Base-by-base conservation (phyloP, 2,888 invertebrate genomes). In the Drosophila formosana region DNA sequence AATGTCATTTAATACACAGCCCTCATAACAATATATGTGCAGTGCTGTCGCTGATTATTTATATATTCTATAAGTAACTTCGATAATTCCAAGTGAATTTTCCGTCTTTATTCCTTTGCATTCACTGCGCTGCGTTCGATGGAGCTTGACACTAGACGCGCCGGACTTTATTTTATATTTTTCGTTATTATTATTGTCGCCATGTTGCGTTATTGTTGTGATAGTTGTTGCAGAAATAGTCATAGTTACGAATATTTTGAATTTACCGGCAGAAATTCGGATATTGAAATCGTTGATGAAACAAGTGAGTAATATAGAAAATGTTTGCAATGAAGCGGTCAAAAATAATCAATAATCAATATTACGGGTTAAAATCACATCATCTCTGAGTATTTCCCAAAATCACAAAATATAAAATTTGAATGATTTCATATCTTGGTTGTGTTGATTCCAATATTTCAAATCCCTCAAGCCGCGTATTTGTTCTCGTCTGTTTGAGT, bases 291-390 rank as follows among this genome's bases (percentile, higher is more conserved):
- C 11, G 3, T 3, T 2, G 30, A 34, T 2, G 30, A 34, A 13
- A 9, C 43, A 51, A 25, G 71, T 71, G 50, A 56, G 70, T 9
- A 3, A 18, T 18, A 32, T 7, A 32, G 7, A 32, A 9, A 9
- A 32, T 9, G 18, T 18, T 18, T 18, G 18, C 18, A 18, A 18
- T 1, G 18, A 18, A 1, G 18, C 18, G 18, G 18, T 18, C 18
- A 1, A 18, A 18, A 18, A 18, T 18, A 18, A 1, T 18, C 1
- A 1, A 18, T 18, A 18, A 18, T 1, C 18, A 18, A 18, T 18
- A 18, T 18, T 18, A 1, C 18, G 18, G 18, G 18, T 18, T 18
- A 18, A 18, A 18, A 18, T 18, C 18, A 1, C 18, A 18, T 18
- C 18, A 18, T 2, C 2, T 1, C 18, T 1, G 18, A 18, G 18